Base-by-base conservation (phyloP, 2,797 vertebrate species). In the Peromyscus aztecus region DNA sequence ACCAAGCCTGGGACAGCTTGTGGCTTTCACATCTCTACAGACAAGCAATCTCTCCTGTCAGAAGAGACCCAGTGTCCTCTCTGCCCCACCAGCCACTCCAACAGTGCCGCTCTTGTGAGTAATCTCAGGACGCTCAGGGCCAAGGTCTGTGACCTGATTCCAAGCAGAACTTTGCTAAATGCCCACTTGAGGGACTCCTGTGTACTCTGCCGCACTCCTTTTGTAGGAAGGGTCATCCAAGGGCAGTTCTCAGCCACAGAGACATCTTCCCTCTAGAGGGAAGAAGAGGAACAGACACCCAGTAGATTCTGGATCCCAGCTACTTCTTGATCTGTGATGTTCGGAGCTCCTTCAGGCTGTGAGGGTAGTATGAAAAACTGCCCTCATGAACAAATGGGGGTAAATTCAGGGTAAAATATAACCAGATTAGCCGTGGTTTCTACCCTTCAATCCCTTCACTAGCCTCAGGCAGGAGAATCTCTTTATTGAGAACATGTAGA, bases 161-260 rank as follows among this genome's bases (percentile, higher is more conserved):
- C 37, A 96, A 87, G 88, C 12, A 90, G 21, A 69, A 55, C 12
- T 88, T 90, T 84, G 65, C 84, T 59, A 34, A 92, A 89, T 80
- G 77, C 29, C 89, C 49, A 88, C 59, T 90, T 55, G 65, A 95
- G 65, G 40, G 27, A 92, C 52, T 95, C 59, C 80, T 95, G 29
- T 88, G 27, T 57, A 27, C 6, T 23, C 1, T 49, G 40, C 46
- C n/a, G 40, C 3, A 59, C 21, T 52, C 21, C 65, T 80, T 94
- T 63, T 65, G 67, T 83, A 85, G 65, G 13, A 90, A 92, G 75
- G 77, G 69, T 87, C 85, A 94, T 52, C 75, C 61, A 94, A 94
- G 92, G 94, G 82, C 89, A 94, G 95, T 29, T 94, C 80, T 96
- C 97, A 91, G 69, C 97, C 82, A 92, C 52, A 96, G 84, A 27